Evolutionary conservation across 2,113 vertebrate genomes (phyloP).

Genomic region (Centropus unirufus): DNA sequence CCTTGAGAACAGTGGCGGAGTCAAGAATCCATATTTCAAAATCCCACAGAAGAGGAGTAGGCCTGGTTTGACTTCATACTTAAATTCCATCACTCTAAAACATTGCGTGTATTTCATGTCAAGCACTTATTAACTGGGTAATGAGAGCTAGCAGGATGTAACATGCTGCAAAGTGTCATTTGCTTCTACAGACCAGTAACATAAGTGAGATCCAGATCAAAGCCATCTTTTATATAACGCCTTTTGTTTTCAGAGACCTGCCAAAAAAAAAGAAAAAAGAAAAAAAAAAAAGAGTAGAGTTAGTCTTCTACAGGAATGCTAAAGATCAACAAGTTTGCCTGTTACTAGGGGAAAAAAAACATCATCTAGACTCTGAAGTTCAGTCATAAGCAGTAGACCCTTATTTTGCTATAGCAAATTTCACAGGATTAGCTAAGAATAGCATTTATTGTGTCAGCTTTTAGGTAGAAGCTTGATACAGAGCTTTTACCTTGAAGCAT

Average conservation of each 20-base stretch:
- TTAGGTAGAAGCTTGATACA: background rate
- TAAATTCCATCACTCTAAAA: background rate
- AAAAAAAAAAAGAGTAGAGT: background rate
- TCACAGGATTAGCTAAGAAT: background rate
- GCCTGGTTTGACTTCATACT: background rate
- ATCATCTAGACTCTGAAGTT: background rate
- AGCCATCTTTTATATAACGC: slow-evolving; percentile 91
- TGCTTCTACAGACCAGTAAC: slow-evolving; percentile 84
- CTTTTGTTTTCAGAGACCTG: slow-evolving; percentile 97
- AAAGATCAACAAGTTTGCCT: background rate
- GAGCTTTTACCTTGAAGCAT: background rate
- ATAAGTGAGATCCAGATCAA: slow-evolving; percentile 97
- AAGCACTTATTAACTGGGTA: background rate
- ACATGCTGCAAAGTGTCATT: background rate
- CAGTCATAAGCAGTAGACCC: background rate
- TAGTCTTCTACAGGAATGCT: background rate
- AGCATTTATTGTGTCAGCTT: background rate
- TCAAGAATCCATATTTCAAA: background rate
- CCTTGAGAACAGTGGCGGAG: background rate
- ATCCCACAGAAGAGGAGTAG: background rate
- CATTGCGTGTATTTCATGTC: background rate
- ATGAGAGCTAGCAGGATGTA: background rate
- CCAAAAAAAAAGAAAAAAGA: background rate
- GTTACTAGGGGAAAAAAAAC: background rate
- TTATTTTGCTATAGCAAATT: background rate